A percentile compares a stretch with the other conserved stretches of the same genome.
Evolutionary conservation across 2,113 vertebrate genomes (phyloP).

Genomic region (Limanda limanda): DNA sequence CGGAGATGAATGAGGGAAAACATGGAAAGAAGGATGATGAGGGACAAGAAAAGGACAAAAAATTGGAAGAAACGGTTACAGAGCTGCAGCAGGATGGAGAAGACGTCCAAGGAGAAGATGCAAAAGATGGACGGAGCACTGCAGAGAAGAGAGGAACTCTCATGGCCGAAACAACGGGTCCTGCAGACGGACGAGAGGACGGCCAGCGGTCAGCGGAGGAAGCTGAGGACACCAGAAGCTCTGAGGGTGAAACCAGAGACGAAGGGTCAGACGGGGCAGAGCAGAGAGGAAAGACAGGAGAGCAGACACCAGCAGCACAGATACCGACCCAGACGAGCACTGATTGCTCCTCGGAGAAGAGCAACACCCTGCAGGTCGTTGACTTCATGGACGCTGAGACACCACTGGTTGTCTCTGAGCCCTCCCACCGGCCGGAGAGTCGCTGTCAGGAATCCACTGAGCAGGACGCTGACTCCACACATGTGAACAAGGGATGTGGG

Average conservation of each 20-base stretch:
- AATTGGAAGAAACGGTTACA: not conserved
- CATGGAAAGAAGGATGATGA: not conserved
- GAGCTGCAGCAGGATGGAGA: not conserved
- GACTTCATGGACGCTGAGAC: constrained; percentile 39
- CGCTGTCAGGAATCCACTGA: constrained; percentile 15
- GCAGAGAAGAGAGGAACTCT: constrained; percentile 9
- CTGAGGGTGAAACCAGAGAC: constrained; percentile 37
- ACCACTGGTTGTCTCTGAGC: constrained; percentile 15
- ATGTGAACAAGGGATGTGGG: not conserved
- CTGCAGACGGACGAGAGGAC: constrained; percentile 3
- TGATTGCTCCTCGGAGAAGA: constrained; percentile 18
- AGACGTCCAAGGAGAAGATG: constrained; percentile 4
- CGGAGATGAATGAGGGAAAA: constrained; percentile 1
- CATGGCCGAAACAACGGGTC: constrained; percentile 3
- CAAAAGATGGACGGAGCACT: constrained; percentile 3
- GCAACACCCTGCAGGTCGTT: constrained; percentile 23
- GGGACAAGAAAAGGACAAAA: not conserved
- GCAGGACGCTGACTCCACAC: constrained; percentile 1
- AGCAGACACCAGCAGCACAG: constrained; percentile 39
- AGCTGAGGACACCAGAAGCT: constrained; percentile 1
- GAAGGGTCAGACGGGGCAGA: constrained; percentile 5
- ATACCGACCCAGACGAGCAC: constrained; percentile 40
- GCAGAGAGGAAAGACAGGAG: constrained; percentile 27
- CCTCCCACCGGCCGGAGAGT: constrained; percentile 8
- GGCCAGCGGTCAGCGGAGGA: constrained; percentile 34